Evolutionary conservation across 1,140 invertebrate species (phyloP), one percentile per base, ranked within the genome.

Genomic region (Trichogramma pretiosum): DNA sequence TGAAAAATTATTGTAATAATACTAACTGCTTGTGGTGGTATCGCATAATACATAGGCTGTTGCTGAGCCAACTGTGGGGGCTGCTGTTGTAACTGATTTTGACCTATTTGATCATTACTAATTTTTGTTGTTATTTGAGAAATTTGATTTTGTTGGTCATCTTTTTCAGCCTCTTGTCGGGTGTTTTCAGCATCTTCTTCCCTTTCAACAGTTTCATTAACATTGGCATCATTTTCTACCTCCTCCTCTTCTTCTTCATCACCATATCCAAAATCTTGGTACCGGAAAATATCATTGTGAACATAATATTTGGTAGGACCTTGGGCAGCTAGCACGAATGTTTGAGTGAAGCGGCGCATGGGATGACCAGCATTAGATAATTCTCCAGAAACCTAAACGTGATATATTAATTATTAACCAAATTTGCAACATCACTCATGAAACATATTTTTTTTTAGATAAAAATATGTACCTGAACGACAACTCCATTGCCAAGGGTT

Each of bases 221-320:
- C 47, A 10, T 53, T 63, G 3, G 57, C 58, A 28, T 70, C 66
- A 14, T 58, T 56, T 30, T 60, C 58, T 35, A 60, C 51, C 1
- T 60, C 34, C 7, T 69, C 67, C 1, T 59, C 58, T 14, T 68
- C 68, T 24, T 89, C 85, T 56, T 89, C 87, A 59, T 92, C 88
- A 0, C 60, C 57, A 34, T 67, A 70, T 16, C 66, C 67, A 46
- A 69, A 57, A 34, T 72, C 68, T 57, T 97, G 93, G 67, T 98
- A 98, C 43, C 93, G 86, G 72, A 98, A 98, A 63, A 98, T 97
- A 70, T 98, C 93, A 74, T 98, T 98, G 64, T 93, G 90, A 16
- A 98, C 93, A 64, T 97, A 98, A 74, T 94, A 98, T 72, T 94
- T 93, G 74, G 93, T 95, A 18, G 92, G 90, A 36, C 87, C 85